These are phyloP conservation scores for Caenorhabditis imperialis DNA, from an alignment of 2,888 invertebrate genomes.

Conservation along the genomic window DNA sequence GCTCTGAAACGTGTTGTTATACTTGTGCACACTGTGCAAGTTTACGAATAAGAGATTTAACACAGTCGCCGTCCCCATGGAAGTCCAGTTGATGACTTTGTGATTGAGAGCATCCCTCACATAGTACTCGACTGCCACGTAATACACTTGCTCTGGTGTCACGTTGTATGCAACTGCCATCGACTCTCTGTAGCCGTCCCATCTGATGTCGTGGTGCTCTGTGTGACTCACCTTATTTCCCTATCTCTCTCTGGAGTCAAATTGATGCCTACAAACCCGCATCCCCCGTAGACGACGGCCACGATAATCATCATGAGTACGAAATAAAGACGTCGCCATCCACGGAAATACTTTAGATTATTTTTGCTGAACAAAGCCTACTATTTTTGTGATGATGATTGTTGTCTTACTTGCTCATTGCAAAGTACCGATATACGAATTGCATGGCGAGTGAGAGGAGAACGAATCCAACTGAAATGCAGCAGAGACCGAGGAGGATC, in stretches of 20 bases:
- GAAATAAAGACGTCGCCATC: slow-evolving; percentile 36
- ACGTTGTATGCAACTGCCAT: slow-evolving; percentile 20
- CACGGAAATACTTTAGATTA: slow-evolving; percentile 28
- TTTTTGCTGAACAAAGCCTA: slow-evolving; percentile 11
- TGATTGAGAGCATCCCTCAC: slow-evolving; percentile 15
- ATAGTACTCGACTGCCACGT: slow-evolving; percentile 34
- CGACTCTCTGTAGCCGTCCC: slow-evolving; percentile 6
- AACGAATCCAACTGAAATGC: slow-evolving; percentile 30
- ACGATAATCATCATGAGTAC: slow-evolving; percentile 26
- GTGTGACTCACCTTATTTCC: slow-evolving; percentile 21
- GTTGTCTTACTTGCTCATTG: slow-evolving; percentile 18
- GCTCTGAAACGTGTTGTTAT: slow-evolving; percentile 12
- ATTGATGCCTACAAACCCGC: slow-evolving; percentile 37
- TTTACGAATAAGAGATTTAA: slow-evolving; percentile 22
- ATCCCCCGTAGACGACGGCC: slow-evolving; percentile 17
- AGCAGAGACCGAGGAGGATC: slow-evolving; percentile 22
- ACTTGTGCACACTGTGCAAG: not conserved
- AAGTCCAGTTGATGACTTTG: slow-evolving; percentile 21
- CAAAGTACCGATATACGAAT: slow-evolving; percentile 33
- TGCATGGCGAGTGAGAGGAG: slow-evolving; percentile 19
- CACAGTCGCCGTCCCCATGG: slow-evolving; percentile 7
- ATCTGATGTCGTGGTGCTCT: not conserved
- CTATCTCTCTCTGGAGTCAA: slow-evolving; percentile 14
- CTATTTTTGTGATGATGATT: slow-evolving; percentile 5
- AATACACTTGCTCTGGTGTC: slow-evolving; percentile 21